These are phyloP conservation scores for Odocoileus hemionus DNA, from an alignment of 2,113 vertebrate species.

Conservation along the genomic window DNA sequence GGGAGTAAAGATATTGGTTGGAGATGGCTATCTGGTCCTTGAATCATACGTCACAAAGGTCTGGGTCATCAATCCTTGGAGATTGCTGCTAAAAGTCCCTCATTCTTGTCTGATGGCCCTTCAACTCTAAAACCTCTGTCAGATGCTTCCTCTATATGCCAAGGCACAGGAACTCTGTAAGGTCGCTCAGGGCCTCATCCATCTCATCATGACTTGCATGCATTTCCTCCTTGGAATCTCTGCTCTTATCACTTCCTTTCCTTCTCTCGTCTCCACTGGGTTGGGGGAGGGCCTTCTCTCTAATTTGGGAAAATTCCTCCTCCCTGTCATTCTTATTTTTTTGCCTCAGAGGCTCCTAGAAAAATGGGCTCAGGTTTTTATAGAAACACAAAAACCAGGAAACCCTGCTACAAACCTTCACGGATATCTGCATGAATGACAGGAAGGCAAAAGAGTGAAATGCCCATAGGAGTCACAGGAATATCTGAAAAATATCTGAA, in stretches of 20 bases:
- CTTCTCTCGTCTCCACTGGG: neutral
- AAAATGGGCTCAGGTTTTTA: conserved; percentile 24
- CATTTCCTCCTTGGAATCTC: conserved; percentile 13
- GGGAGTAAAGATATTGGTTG: neutral
- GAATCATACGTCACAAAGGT: neutral
- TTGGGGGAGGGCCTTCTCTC: neutral
- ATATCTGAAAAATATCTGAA: neutral
- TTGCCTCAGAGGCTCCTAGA: conserved; percentile 31
- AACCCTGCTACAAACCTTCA: conserved; percentile 20
- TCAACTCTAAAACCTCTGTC: neutral
- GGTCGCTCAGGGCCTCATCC: neutral
- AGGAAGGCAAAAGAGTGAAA: conserved; percentile 22
- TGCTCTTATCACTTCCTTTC: neutral
- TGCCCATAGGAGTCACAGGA: conserved; percentile 9
- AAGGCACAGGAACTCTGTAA: neutral
- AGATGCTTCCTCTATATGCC: neutral
- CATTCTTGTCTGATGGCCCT: neutral
- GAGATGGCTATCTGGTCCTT: neutral
- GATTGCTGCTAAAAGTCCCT: neutral
- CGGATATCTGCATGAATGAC: conserved; percentile 38
- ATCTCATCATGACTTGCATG: neutral
- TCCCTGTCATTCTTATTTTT: conserved; percentile 28
- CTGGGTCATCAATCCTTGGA: neutral
- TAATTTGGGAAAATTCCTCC: conserved; percentile 18
- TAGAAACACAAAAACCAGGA: conserved; percentile 49